Base-by-base conservation (phyloP, 2,888 invertebrate species). In the Siphonodentalium dalli region DNA sequence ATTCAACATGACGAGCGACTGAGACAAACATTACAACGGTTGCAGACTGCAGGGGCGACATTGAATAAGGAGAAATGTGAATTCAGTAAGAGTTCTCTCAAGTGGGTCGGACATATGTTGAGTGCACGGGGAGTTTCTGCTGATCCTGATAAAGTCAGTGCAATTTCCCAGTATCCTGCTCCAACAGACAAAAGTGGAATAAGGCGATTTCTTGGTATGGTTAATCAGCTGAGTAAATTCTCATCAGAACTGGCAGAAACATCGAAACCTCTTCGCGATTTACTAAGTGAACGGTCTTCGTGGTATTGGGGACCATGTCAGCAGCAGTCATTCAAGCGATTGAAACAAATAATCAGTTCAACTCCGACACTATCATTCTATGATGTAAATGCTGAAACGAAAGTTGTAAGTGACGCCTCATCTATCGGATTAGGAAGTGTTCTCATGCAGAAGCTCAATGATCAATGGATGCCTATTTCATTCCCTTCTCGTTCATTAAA, bases 401-500 rank as follows among this genome's bases (percentile, higher is more conserved):
- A 54, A 1, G 42, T 76, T 1, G 61, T 64, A 13, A 72, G 79
- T 4, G 79, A 81, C 64, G 69, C 76, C 0, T 73, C 73, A 3
- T 60, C 63, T 3, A 68, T 64, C 40, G 79, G 77, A 7, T 26
- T 80, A n/a, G 79, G 76, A 1, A 73, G 69, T 1, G 73, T 68
- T 0, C 54, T 80, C 0, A 40, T 71, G 9, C 75, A 78, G 39
- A 40, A 67, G 50, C 53, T 68, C 31, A 29, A 55, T 11, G 45
- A 33, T 18, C n/a, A 37, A 42, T 27, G 52, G 52, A 64, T 73
- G 43, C 69, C 77, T 15, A 71, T 82, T 8, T 71, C 72, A 3
- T 81, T 75, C 57, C 74, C 72, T 1, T 79, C 75, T 1, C 62
- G 72, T 56, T 64, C 71, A n/a, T 47, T 80, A 23, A 68, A 65